phyloP scores from a whole-genome alignment of 2,888 invertebrate genomes.

The Ditylenchus weischeri region DNA sequence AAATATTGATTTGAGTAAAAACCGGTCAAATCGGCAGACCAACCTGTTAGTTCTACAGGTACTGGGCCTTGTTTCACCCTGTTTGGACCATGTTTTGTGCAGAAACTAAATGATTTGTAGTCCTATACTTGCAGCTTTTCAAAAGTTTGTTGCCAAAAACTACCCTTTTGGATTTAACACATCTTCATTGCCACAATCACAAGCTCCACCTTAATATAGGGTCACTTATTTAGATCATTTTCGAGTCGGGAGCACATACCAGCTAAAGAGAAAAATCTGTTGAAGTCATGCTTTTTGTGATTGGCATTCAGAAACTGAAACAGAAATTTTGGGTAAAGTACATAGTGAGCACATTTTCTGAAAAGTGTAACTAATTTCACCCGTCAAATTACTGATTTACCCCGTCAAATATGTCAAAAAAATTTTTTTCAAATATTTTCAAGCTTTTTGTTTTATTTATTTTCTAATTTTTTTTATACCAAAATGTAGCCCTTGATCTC shows the following conservation, averaged over 20 bases:
- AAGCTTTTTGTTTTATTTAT: too few species aligned
- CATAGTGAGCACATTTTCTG: too few species aligned
- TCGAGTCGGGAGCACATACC: constrained; percentile 22
- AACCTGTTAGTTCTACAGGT: constrained; percentile 26
- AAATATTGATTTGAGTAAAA: too few species aligned
- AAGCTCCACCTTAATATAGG: too few species aligned
- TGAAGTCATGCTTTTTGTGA: constrained; percentile 49
- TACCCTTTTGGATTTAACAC: constrained; percentile 39
- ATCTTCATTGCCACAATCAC: constrained; percentile 41
- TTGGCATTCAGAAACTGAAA: constrained; percentile 39
- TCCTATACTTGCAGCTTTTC: not conserved
- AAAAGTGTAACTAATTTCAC: too few species aligned
- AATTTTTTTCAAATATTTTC: too few species aligned
- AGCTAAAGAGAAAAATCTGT: constrained; percentile 48
- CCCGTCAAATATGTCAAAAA: too few species aligned
- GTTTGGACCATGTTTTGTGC: constrained; percentile 32
- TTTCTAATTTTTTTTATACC: too few species aligned
- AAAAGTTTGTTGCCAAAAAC: constrained; percentile 4
- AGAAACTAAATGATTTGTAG: constrained; percentile 32
- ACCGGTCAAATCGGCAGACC: too few species aligned
- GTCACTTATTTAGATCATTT: too few species aligned
- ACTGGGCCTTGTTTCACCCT: constrained; percentile 21
- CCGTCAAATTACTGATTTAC: too few species aligned
- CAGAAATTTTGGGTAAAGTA: not conserved
- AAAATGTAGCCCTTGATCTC: too few species aligned